These are phyloP conservation scores for Crioceris asparagi DNA, from an alignment of 2,888 invertebrate genomes.

Conservation along the genomic window DNA sequence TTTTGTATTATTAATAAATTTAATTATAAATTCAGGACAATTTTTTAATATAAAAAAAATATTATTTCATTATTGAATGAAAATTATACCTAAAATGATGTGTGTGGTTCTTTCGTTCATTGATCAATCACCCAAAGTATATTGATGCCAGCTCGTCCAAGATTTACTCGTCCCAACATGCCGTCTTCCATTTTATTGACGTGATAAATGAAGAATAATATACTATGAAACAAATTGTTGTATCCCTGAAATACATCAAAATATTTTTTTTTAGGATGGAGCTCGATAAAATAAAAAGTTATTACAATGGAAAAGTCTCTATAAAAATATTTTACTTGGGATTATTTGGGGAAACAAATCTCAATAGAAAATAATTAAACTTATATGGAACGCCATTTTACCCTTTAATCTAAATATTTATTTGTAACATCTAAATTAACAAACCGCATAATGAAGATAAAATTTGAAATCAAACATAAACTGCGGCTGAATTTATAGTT, in stretches of 20 bases:
- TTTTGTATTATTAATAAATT: constrained; percentile 1
- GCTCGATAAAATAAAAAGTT: not conserved
- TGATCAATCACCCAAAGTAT: constrained; percentile 62
- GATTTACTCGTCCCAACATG: constrained; percentile 64
- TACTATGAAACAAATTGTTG: constrained; percentile 79
- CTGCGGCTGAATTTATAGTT: too few species aligned
- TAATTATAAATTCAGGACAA: not conserved
- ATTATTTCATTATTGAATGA: not conserved
- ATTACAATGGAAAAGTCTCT: not conserved
- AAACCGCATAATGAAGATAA: too few species aligned
- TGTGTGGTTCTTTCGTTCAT: constrained; percentile 10
- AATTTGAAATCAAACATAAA: too few species aligned
- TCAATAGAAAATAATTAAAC: too few species aligned
- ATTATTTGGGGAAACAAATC: too few species aligned
- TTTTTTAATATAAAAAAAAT: constrained; percentile 1
- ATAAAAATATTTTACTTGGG: not conserved
- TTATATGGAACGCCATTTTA: too few species aligned
- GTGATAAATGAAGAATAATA: constrained; percentile 69
- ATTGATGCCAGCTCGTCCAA: constrained; percentile 73
- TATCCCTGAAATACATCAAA: constrained; percentile 48
- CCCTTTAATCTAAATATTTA: too few species aligned
- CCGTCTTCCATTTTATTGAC: constrained; percentile 64
- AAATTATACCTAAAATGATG: constrained; percentile 5
- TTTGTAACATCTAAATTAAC: too few species aligned
- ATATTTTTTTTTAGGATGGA: too few species aligned